A percentile compares a stretch with the other conserved stretches of the same genome.
phyloP scores from a whole-genome alignment of 2,888 invertebrate species.

The Ptychoptera contaminata region DNA sequence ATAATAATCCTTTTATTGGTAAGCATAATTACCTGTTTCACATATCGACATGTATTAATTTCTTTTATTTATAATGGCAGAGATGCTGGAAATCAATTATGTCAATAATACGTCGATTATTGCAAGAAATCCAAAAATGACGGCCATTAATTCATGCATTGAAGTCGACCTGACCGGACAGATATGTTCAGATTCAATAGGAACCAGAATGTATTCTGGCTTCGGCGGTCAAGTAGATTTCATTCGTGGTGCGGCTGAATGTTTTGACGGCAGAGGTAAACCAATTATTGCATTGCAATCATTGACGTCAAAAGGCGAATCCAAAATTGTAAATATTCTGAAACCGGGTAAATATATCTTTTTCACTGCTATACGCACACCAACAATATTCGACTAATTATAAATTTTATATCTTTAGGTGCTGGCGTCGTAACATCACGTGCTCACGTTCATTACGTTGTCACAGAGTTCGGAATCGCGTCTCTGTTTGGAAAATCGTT shows the following conservation, averaged over 20 bases:
- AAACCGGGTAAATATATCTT: slow-evolving; percentile 48
- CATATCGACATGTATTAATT: not conserved
- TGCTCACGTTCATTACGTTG: slow-evolving; percentile 85
- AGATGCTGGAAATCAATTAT: slow-evolving; percentile 79
- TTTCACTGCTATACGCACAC: not conserved
- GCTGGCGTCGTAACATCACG: slow-evolving; percentile 88
- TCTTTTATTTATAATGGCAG: slow-evolving; percentile 33
- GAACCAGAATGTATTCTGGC: slow-evolving; percentile 50
- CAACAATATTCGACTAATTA: not conserved
- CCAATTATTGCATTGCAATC: slow-evolving; percentile 86
- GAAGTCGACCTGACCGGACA: slow-evolving; percentile 91
- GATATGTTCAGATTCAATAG: slow-evolving; percentile 85
- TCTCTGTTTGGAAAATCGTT: slow-evolving; percentile 77
- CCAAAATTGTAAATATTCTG: slow-evolving; percentile 70
- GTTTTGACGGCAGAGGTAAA: slow-evolving; percentile 71
- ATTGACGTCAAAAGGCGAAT: slow-evolving; percentile 56
- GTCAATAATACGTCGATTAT: slow-evolving; percentile 75
- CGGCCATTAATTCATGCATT: slow-evolving; percentile 92
- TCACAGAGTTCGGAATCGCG: slow-evolving; percentile 86
- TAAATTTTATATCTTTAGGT: slow-evolving; percentile 36
- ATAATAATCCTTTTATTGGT: slow-evolving; percentile 89
- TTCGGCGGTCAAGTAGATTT: slow-evolving; percentile 94
- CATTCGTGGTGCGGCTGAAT: slow-evolving; percentile 76
- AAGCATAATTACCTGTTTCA: too few relatives aligned
- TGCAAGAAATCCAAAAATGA: slow-evolving; percentile 75